phyloP scores from a whole-genome alignment of 2,888 invertebrate species.

The Drosophila multiciliata region DNA sequence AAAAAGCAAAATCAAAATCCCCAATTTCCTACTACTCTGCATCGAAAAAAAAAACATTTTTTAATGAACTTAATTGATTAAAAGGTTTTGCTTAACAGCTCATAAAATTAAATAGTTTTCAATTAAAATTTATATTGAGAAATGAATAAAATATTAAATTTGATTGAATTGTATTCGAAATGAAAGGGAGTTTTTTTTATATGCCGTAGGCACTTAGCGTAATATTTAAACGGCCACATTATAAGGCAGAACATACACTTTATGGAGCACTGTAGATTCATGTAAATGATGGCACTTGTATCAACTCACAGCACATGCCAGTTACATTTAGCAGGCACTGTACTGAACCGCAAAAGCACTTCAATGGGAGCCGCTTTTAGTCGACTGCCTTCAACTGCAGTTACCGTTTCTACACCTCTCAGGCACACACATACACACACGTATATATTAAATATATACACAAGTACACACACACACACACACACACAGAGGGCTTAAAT shows the following conservation, averaged over 20 bases:
- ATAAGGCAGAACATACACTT: constrained; percentile 11
- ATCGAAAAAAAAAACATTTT: not conserved
- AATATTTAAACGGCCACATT: not conserved
- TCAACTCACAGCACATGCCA: constrained; percentile 35
- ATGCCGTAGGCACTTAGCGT: not conserved
- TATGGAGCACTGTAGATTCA: constrained; percentile 10
- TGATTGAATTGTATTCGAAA: too few species aligned
- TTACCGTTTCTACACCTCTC: constrained; percentile 56
- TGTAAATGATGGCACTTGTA: constrained; percentile 51
- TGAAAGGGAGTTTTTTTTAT: not conserved
- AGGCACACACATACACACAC: constrained; percentile 31
- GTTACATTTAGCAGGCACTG: constrained; percentile 46
- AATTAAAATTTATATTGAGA: not conserved
- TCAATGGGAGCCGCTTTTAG: constrained; percentile 15
- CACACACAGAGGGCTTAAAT: constrained; percentile 51
- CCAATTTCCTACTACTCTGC: not conserved
- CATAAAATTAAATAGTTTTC: not conserved
- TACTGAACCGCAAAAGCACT: constrained; percentile 29
- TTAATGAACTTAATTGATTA: not conserved
- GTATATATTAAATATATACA: constrained; percentile 42
- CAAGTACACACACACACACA: constrained; percentile 9
- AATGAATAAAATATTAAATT: not conserved
- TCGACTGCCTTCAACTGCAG: constrained; percentile 60
- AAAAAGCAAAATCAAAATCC: too few species aligned
- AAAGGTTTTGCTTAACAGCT: not conserved